Evolutionary conservation across 2,113 vertebrate genomes (phyloP).

Genomic region (Eudyptes chrysolophus): DNA sequence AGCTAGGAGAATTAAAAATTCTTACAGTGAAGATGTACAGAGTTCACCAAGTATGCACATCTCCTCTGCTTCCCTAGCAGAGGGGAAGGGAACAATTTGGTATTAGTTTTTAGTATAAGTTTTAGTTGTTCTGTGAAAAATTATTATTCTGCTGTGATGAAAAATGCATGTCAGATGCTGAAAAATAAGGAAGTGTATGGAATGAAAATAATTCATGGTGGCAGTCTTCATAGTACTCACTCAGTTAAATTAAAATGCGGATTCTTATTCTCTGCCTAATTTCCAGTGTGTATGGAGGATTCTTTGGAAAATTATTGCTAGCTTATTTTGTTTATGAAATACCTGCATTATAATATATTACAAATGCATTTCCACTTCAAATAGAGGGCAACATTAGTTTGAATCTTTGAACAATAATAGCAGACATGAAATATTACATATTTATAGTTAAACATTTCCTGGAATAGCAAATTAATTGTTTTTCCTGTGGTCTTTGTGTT

Average conservation of each 20-base stretch:
- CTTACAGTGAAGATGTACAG: background rate
- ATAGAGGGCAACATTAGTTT: background rate
- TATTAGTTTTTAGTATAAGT: background rate
- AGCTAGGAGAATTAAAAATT: background rate
- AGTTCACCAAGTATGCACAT: background rate
- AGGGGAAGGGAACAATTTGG: background rate
- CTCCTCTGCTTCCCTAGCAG: background rate
- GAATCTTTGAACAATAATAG: background rate
- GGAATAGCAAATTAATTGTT: background rate
- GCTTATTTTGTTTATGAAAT: background rate
- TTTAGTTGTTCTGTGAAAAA: background rate
- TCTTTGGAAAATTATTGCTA: background rate
- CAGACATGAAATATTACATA: background rate
- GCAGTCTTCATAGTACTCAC: background rate
- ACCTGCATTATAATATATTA: background rate
- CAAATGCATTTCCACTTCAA: background rate
- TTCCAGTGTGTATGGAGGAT: background rate
- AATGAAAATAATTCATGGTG: background rate
- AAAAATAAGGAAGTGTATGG: background rate
- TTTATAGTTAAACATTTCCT: background rate
- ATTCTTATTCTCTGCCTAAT: background rate
- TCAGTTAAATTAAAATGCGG: background rate
- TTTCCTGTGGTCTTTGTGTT: background rate
- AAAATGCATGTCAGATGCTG: background rate
- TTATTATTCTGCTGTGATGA: background rate